phyloP scores from a whole-genome alignment of 2,797 vertebrate genomes.

The Percopsis omiscomaycus region DNA sequence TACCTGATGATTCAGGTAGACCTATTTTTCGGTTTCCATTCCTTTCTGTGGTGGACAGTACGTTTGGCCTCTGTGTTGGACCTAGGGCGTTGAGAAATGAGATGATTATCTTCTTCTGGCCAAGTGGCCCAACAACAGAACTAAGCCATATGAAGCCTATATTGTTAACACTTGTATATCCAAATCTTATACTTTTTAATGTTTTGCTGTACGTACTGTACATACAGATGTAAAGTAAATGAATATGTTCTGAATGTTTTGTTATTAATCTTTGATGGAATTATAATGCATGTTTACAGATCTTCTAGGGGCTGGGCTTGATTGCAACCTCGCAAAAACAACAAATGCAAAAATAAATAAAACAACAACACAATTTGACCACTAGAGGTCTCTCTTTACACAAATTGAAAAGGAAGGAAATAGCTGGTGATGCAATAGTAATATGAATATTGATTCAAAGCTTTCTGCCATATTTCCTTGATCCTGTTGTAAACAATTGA shows the following conservation, averaged over 20 bases:
- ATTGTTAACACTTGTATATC: background rate
- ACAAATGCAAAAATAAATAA: too few relatives aligned
- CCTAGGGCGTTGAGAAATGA: slow-evolving; percentile 42
- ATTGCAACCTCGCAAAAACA: too few relatives aligned
- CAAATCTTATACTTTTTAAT: background rate
- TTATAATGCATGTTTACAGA: too few relatives aligned
- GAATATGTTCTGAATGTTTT: too few relatives aligned
- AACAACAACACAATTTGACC: slow-evolving; percentile 5
- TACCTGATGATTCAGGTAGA: slow-evolving; percentile 81
- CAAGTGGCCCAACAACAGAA: background rate
- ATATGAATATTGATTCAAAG: background rate
- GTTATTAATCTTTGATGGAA: too few relatives aligned
- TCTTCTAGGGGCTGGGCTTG: too few relatives aligned
- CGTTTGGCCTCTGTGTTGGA: slow-evolving; percentile 60
- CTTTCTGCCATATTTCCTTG: slow-evolving; percentile 1
- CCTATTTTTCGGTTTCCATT: slow-evolving; percentile 71
- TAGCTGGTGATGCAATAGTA: background rate
- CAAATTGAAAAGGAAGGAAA: background rate
- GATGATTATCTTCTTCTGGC: slow-evolving; percentile 6
- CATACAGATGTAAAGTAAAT: too few relatives aligned
- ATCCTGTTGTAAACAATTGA: slow-evolving; percentile 5
- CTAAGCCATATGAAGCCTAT: background rate
- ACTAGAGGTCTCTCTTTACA: slow-evolving; percentile 26
- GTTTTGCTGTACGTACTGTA: too few relatives aligned
- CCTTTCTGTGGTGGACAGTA: slow-evolving; percentile 66